Evolutionary conservation across 1,140 invertebrate genomes (phyloP).

Genomic region (Radopholus similis): DNA sequence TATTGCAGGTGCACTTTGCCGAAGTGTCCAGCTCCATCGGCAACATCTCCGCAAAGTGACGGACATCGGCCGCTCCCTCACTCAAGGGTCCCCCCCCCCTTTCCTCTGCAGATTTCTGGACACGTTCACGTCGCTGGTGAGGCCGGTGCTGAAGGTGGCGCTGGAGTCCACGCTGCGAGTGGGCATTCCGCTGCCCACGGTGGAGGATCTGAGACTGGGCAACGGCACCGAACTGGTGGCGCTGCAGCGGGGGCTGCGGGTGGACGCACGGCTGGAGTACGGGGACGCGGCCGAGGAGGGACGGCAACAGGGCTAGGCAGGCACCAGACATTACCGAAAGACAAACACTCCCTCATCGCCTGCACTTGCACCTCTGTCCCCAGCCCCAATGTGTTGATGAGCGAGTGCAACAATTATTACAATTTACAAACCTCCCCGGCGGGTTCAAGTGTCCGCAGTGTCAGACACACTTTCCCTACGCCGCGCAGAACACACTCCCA

Average conservation of each 20-base stretch:
- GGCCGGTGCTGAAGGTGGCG: slow-evolving; percentile 27
- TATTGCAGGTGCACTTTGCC: slow-evolving; percentile 12
- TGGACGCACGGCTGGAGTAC: background rate
- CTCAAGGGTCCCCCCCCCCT: background rate
- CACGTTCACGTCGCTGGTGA: slow-evolving; percentile 22
- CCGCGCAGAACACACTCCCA: too few relatives aligned
- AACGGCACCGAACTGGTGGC: slow-evolving; percentile 26
- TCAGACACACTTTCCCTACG: too few relatives aligned
- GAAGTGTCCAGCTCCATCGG: slow-evolving; percentile 27
- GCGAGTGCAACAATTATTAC: too few relatives aligned
- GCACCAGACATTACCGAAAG: too few relatives aligned
- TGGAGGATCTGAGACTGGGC: slow-evolving; percentile 38
- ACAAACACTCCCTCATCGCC: too few relatives aligned
- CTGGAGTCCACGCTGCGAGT: slow-evolving; percentile 31
- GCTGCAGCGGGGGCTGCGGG: background rate
- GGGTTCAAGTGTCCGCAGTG: too few relatives aligned
- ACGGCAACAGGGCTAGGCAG: too few relatives aligned
- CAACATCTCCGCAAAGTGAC: slow-evolving; percentile 26
- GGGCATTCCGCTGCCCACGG: slow-evolving; percentile 38
- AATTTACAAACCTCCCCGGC: too few relatives aligned
- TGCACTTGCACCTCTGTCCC: too few relatives aligned
- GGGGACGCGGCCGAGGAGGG: background rate
- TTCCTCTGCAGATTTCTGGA: slow-evolving; percentile 30
- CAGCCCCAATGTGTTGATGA: too few relatives aligned
- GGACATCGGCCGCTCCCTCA: background rate